These are phyloP conservation scores for Nothobranchius furzeri DNA, from an alignment of 2,113 vertebrate genomes.

Conservation along the genomic window DNA sequence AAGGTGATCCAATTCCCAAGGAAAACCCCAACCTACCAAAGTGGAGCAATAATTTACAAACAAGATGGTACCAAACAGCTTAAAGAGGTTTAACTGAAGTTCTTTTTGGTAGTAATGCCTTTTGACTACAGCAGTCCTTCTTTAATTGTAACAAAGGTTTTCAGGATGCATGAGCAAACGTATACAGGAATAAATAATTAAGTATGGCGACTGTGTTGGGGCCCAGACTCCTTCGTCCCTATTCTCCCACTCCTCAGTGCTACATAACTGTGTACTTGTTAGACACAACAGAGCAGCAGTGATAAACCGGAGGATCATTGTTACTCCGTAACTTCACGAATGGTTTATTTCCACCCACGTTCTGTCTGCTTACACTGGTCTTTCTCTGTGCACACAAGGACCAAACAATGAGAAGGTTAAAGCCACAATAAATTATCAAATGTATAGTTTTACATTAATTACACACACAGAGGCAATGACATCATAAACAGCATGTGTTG, in stretches of 20 bases:
- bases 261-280: constrained; percentile 37
- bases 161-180: no score
- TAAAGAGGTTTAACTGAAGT: no score
- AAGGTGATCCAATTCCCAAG: no score
- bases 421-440: not conserved
- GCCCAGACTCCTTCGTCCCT: not conserved
- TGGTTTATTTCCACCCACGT: constrained; percentile 28
- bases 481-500: not conserved
- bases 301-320: constrained; percentile 20
- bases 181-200: no score
- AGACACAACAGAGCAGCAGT: constrained; percentile 20
- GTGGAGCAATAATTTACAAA: no score
- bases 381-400: not conserved
- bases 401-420: not conserved
- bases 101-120: no score
- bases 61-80: no score
- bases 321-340: constrained; percentile 10
- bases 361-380: constrained; percentile 20
- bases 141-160: no score
- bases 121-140: no score
- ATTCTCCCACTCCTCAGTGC: constrained; percentile 26
- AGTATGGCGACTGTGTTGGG: not conserved
- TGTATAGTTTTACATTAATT: not conserved
- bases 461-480: not conserved
- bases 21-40: no score